Evolutionary conservation across 2,888 invertebrate genomes (phyloP), one percentile per base, ranked within the genome.

Genomic region (Torymus aiolomorphi): DNA sequence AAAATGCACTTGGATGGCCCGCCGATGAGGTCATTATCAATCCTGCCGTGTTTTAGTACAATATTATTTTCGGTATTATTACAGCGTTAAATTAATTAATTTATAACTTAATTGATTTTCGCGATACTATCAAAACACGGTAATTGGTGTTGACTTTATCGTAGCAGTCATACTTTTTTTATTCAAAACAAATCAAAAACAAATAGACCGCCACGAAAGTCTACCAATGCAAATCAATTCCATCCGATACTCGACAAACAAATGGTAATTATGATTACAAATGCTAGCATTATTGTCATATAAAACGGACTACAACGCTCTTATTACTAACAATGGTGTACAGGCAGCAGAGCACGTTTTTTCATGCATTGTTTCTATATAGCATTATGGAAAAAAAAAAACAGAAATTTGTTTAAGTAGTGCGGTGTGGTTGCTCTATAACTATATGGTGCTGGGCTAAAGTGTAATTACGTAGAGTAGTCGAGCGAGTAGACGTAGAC

Each of bases 381-480:
- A 54, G 66, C 59, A 74, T 73, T 63, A 78, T 42, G 42, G 5
- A 42, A 8, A 42, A 42, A 42, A 42, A 42, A 42, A 42, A 42
- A 31, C 31, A 42, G 8, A 78, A 65, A 57, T 51, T 74, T 54
- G 74, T n/a, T 42, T 8, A 52, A 65, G 49, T 66, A 56, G 24
- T 61, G n/a, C 14, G 49, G 57, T 49, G 20, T 31, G 18, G 62
- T n/a, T 72, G 67, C 69, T 42, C 42, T 42, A 5, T 42, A 42
- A 42, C 42, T 42, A 42, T 42, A 42, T 65, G 76, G 61, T 71
- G 66, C 24, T 71, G 73, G 70, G 67, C 73, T 62, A 69, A 63
- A 72, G 70, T 77, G 79, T 65, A 83, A 80, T 84, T 82, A 82
- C 71, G 79, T 83, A 83, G 82, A 82, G 82, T 82, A 84, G 82